A percentile compares a stretch with the other conserved stretches of the same genome.
phyloP scores from a whole-genome alignment of 2,113 vertebrate species.

The Dromaius novaehollandiae region DNA sequence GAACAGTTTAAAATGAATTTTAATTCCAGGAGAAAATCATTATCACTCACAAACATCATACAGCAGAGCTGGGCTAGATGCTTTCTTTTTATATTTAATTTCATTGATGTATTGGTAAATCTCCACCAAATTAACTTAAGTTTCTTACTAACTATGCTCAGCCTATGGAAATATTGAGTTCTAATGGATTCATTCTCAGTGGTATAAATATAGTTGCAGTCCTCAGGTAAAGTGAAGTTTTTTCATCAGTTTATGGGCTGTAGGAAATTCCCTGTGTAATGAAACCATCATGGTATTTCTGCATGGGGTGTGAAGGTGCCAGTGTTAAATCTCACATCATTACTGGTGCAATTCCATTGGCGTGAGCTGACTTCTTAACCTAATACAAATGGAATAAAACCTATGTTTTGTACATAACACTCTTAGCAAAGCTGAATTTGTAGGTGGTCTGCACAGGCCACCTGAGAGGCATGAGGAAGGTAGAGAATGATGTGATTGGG shows the following conservation, averaged over 20 bases:
- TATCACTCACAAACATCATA: background rate
- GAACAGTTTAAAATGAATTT: constrained; percentile 28
- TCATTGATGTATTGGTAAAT: background rate
- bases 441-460: background rate
- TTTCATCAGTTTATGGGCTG: background rate
- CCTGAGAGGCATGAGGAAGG: background rate
- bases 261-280: background rate
- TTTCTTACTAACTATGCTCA: background rate
- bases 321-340: background rate
- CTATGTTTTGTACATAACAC: background rate
- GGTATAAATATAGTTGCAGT: background rate
- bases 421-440: accelerated
- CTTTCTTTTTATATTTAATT: background rate
- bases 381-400: background rate
- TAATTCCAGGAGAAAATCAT: constrained; percentile 19
- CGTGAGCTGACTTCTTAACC: background rate
- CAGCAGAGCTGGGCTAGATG: background rate
- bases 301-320: background rate
- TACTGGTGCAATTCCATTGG: background rate
- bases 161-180: background rate
- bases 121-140: background rate
- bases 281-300: background rate
- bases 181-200: background rate
- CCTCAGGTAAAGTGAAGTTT: background rate
- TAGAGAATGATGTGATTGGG: accelerated